Percentiles rank a stretch among this genome's conserved stretches.
These are phyloP conservation scores for Setophaga kirtlandii DNA, from an alignment of 2,113 vertebrate genomes.

Conservation along the genomic window DNA sequence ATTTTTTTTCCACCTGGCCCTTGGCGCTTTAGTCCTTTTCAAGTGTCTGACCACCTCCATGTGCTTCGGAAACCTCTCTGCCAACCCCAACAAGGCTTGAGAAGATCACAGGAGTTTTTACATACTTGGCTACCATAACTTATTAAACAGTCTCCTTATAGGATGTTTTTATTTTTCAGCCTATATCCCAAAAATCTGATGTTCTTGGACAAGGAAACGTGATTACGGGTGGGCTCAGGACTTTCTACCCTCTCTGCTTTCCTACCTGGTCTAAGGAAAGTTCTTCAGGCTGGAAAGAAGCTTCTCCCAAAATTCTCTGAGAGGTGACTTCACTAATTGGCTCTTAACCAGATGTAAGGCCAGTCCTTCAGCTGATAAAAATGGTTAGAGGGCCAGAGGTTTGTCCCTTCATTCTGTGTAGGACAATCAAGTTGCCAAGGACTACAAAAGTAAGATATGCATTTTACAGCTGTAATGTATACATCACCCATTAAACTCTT, in stretches of 20 bases:
- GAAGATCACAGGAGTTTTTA: slow-evolving; percentile 66
- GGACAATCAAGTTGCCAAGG: neutral
- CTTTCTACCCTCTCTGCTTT: slow-evolving; percentile 7
- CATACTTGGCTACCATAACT: slow-evolving; percentile 56
- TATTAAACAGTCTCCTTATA: slow-evolving; percentile 72
- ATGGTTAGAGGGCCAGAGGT: neutral
- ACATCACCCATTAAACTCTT: neutral
- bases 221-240: slow-evolving; percentile 62
- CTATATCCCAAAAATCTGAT: slow-evolving; percentile 69
- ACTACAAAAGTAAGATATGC: neutral
- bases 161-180: slow-evolving; percentile 76
- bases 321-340: neutral
- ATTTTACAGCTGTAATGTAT: neutral
- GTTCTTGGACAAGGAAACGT: slow-evolving; percentile 70
- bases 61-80: slow-evolving; percentile 54
- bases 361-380: neutral
- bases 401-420: neutral
- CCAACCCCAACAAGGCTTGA: slow-evolving; percentile 64
- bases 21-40: slow-evolving; percentile 37
- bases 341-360: neutral
- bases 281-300: slow-evolving; percentile 3
- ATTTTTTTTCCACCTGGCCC: slow-evolving; percentile 33
- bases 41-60: slow-evolving; percentile 56
- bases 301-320: neutral
- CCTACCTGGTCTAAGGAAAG: slow-evolving; percentile 6